These are phyloP conservation scores for Hippopotamus amphibius DNA, from an alignment of 2,113 vertebrate species.

Conservation along the genomic window DNA sequence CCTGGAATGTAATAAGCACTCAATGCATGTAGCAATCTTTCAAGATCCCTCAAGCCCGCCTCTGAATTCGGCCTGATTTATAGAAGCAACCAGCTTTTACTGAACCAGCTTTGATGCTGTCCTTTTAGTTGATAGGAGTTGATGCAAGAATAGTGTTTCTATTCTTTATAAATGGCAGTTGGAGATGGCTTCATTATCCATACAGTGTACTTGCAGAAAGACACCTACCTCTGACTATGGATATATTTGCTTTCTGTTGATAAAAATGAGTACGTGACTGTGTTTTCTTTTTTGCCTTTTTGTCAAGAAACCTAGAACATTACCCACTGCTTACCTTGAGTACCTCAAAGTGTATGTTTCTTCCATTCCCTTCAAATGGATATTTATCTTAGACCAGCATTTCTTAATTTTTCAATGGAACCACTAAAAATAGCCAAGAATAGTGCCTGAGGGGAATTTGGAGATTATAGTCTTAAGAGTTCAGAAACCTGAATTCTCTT, in stretches of 20 bases:
- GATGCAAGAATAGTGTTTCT: not conserved
- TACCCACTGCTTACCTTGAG: not conserved
- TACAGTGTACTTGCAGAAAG: not conserved
- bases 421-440: not conserved
- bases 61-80: not conserved
- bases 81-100: not conserved
- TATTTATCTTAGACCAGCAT: not conserved
- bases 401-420: not conserved
- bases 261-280: not conserved
- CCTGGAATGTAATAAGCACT: not conserved
- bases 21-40: not conserved
- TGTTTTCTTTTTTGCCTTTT: constrained; percentile 15
- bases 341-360: not conserved
- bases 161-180: not conserved
- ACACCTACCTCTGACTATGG: not conserved
- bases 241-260: constrained; percentile 4
- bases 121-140: not conserved
- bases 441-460: not conserved
- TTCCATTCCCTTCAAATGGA: not conserved
- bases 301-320: not conserved
- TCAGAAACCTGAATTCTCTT: not conserved
- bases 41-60: not conserved
- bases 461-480: not conserved
- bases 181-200: not conserved
- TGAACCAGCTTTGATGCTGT: not conserved